Evolutionary conservation across 2,797 vertebrate species (phyloP), one percentile per base, ranked within the genome.

Genomic region (Pseudomugil gertrudae): DNA sequence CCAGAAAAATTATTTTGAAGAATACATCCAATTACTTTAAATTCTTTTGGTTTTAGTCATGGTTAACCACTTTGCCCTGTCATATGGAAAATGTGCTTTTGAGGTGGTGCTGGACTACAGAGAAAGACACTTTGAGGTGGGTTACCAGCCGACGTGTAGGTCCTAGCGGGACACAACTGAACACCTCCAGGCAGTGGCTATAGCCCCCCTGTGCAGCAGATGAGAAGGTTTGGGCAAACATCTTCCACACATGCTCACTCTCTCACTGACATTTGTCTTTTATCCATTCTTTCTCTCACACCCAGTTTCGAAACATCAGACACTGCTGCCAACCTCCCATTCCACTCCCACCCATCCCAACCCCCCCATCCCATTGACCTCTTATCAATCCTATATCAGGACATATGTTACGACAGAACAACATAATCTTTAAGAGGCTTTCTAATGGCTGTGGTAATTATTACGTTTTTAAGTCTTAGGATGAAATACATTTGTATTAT

Each of bases 211-310:
- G 95, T 94, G 93, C 86, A 95, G 94, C 94, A 96, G 93, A 95
- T 89, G 93, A 95, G 95, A 92, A 96, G 92, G 95, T 94, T 93
- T 91, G 93, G 94, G 95, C 95, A 95, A 94, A 94, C 93, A 94
- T 92, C 92, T 91, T 91, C 91, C 89, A 96, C 40, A 43, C 94
- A 92, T 88, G 78, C 90, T 87, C 89, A 80, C 86, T 77, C 89
- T 78, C 89, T 83, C 89, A 80, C 87, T 72, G 80, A 90, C 81
- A 76, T 76, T 80, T 90, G 83, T 63, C 87, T 87, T 88, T 81
- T 63, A 77, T 74, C 76, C 88, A 84, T 71, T 78, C 78, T 74
- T 70, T 24, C 69, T 74, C 82, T 66, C 74, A 64, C 65, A 1
- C 75, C 62, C 71, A 69, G 67, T 69, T 63, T 78, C 50, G 57